Percentiles rank a stretch among this genome's conserved stretches.
phyloP scores from a whole-genome alignment of 2,888 invertebrate genomes.

The Lepidochrysops patricia region DNA sequence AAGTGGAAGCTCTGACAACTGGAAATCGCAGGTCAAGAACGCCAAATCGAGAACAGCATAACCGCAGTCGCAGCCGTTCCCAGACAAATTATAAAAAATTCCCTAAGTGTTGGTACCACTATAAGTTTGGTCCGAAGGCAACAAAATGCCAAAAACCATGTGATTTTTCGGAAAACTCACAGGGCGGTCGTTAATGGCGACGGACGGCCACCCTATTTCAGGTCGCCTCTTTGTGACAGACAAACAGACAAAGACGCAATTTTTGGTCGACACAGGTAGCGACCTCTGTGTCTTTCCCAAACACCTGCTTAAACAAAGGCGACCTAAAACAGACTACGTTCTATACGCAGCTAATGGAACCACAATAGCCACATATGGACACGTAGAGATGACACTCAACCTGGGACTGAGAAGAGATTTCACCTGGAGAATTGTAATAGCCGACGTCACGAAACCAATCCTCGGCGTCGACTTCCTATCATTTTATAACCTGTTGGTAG shows the following conservation, averaged over 20 bases:
- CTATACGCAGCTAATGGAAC: background rate
- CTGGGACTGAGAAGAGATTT: no score
- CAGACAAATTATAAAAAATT: background rate
- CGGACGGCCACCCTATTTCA: constrained; percentile 22
- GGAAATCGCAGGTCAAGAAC: no score
- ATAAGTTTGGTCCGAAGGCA: background rate
- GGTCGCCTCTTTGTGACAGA: constrained; percentile 28
- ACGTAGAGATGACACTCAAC: no score
- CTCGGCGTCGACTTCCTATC: constrained; percentile 19
- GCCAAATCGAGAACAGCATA: no score
- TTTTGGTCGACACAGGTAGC: constrained; percentile 18
- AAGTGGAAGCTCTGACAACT: no score
- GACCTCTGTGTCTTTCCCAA: constrained; percentile 25
- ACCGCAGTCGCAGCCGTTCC: no score
- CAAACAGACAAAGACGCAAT: constrained; percentile 14
- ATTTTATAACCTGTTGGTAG: constrained; percentile 28
- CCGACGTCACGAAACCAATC: no score
- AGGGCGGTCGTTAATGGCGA: constrained; percentile 30
- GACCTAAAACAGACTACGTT: constrained; percentile 12
- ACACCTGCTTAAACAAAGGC: constrained; percentile 20
- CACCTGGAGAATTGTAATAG: no score
- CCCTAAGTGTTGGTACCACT: background rate
- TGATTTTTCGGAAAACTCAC: background rate
- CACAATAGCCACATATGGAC: no score
- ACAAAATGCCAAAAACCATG: background rate